These are phyloP conservation scores for Parambassis ranga DNA, from an alignment of 2,797 vertebrate species.

Conservation along the genomic window DNA sequence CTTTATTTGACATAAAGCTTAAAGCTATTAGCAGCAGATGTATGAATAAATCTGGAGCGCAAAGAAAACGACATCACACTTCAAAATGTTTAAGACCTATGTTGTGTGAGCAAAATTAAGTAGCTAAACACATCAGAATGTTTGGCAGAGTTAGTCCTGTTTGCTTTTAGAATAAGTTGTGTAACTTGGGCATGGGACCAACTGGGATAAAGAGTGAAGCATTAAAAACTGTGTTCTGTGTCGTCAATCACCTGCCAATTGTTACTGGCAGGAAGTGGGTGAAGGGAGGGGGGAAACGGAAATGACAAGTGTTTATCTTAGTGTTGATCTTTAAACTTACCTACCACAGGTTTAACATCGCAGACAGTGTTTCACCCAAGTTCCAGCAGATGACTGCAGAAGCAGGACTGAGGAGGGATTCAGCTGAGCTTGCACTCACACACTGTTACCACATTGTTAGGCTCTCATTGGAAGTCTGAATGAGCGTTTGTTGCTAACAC, in stretches of 20 bases:
- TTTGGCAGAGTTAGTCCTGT: conserved; percentile 26
- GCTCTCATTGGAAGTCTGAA: background rate
- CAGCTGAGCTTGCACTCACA: conserved; percentile 6
- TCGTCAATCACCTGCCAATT: conserved; percentile 66
- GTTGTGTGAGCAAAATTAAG: conserved; percentile 32
- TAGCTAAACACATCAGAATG: conserved; percentile 36
- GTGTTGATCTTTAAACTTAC: conserved; percentile 67
- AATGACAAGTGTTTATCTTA: conserved; percentile 59
- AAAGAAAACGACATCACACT: conserved; percentile 10
- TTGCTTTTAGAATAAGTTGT: conserved; percentile 31
- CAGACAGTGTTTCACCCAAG: conserved; percentile 2
- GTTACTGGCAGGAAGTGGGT: conserved; percentile 28
- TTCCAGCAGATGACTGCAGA: conserved; percentile 4
- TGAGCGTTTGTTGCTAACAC: background rate
- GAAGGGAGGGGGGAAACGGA: conserved; percentile 32
- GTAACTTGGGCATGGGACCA: conserved; percentile 29
- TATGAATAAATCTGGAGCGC: background rate
- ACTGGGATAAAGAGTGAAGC: conserved; percentile 35
- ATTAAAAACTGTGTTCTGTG: conserved; percentile 35
- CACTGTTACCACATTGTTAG: background rate
- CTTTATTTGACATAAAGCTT: background rate
- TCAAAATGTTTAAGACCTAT: background rate
- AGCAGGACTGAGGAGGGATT: background rate
- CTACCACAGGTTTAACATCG: conserved; percentile 48
- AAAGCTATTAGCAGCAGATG: conserved; percentile 4